A percentile compares a stretch with the other conserved stretches of the same genome.
phyloP scores from a whole-genome alignment of 2,888 invertebrate species.

The Hypolimnas misippus region DNA sequence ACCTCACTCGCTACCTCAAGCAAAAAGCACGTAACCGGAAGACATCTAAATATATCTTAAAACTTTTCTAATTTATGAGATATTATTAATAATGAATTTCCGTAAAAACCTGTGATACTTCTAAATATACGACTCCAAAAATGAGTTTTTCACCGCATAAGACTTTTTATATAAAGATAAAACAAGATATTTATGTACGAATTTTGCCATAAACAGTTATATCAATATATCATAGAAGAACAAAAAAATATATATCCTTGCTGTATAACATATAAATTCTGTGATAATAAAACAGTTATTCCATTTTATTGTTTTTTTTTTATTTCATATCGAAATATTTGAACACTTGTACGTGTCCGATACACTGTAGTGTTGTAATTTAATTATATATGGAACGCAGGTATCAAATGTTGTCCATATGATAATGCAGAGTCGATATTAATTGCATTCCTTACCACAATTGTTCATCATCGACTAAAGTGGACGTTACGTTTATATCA shows the following conservation, averaged over 20 bases:
- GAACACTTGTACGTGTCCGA: not conserved
- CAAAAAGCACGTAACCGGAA: constrained; percentile 4
- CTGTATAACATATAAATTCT: no score
- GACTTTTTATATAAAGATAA: no score
- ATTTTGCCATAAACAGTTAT: no score
- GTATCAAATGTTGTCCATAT: constrained; percentile 6
- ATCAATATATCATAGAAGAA: no score
- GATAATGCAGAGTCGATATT: constrained; percentile 4
- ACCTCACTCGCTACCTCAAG: not conserved
- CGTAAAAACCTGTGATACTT: no score
- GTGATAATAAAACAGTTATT: not conserved
- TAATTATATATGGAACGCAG: not conserved
- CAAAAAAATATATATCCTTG: no score
- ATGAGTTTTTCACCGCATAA: no score
- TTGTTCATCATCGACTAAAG: not conserved
- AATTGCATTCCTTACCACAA: constrained; percentile 9
- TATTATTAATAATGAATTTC: not conserved
- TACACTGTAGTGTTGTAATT: not conserved
- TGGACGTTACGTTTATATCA: not conserved
- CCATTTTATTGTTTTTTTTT: not conserved
- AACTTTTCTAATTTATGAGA: not conserved
- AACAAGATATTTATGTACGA: no score
- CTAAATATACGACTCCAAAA: no score
- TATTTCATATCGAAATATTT: not conserved
- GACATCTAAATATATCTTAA: not conserved